phyloP scores from a whole-genome alignment of 2,113 vertebrate species.

The Myotis lucifugus region DNA sequence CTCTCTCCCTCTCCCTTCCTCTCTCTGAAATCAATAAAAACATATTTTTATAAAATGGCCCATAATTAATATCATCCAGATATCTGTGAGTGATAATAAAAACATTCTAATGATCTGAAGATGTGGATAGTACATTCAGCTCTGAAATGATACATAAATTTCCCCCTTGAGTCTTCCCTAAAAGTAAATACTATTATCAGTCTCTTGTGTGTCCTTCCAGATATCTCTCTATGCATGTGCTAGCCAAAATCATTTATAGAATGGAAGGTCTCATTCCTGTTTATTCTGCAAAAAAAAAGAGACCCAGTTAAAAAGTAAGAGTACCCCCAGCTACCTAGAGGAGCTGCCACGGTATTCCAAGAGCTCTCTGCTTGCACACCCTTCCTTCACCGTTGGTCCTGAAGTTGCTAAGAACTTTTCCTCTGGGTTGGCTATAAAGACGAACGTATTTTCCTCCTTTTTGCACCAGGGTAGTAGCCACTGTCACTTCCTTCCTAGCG shows the following conservation, averaged over 20 bases:
- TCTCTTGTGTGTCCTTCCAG: not conserved
- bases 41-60: not conserved
- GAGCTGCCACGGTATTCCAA: not conserved
- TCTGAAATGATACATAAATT: not conserved
- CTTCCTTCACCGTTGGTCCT: not conserved
- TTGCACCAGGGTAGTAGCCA: not conserved
- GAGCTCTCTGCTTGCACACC: not conserved
- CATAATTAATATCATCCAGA: not conserved
- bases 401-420: not conserved
- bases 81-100: not conserved
- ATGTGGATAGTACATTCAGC: not conserved
- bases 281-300: not conserved
- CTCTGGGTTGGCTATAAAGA: not conserved
- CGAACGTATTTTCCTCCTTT: not conserved
- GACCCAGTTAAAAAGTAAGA: not conserved
- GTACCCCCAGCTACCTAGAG: not conserved
- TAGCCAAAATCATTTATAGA: not conserved
- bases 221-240: not conserved
- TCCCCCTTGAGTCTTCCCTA: not conserved
- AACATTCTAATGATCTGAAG: not conserved
- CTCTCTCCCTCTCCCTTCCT: no score
- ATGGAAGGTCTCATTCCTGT: not conserved
- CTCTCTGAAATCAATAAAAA: no score
- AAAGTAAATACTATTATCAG: not conserved
- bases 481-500: not conserved